Percentiles rank a stretch among this genome's conserved stretches.
phyloP scores from a whole-genome alignment of 2,113 vertebrate genomes.

The Chunga burmeisteri region DNA sequence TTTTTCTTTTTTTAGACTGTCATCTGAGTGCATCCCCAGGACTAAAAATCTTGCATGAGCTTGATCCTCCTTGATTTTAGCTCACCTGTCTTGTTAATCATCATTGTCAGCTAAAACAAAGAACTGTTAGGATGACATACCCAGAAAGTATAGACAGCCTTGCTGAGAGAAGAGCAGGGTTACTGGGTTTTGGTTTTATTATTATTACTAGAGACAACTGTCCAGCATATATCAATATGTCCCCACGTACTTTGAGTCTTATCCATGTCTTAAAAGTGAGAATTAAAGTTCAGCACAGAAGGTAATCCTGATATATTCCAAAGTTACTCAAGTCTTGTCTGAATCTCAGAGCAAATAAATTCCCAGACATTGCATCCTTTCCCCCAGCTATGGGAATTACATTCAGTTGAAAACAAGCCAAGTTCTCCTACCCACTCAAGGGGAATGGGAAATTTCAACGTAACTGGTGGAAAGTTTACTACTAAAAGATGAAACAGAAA shows the following conservation, averaged over 20 bases:
- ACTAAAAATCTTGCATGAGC: background rate
- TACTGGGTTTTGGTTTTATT: background rate
- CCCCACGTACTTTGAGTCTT: background rate
- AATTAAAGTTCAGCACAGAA: background rate
- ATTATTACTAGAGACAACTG: background rate
- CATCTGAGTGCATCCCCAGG: background rate
- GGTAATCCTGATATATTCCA: background rate
- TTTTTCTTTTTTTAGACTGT: background rate
- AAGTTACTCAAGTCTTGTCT: background rate
- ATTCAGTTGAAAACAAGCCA: conserved; percentile 43
- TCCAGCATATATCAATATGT: background rate
- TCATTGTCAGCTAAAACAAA: background rate
- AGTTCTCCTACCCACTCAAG: conserved; percentile 18
- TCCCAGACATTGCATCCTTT: background rate
- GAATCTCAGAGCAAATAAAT: background rate
- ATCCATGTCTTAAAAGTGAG: background rate
- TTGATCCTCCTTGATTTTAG: background rate
- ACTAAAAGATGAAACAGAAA: background rate
- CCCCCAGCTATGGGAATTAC: conserved; percentile 23
- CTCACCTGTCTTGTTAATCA: background rate
- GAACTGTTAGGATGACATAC: background rate
- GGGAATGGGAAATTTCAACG: background rate
- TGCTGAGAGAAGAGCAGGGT: background rate
- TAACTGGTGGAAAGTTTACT: background rate
- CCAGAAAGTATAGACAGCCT: background rate